Percentiles rank a stretch among this genome's conserved stretches.
phyloP scores from a whole-genome alignment of 2,888 invertebrate genomes.

The Alviniconcha strummeri region DNA sequence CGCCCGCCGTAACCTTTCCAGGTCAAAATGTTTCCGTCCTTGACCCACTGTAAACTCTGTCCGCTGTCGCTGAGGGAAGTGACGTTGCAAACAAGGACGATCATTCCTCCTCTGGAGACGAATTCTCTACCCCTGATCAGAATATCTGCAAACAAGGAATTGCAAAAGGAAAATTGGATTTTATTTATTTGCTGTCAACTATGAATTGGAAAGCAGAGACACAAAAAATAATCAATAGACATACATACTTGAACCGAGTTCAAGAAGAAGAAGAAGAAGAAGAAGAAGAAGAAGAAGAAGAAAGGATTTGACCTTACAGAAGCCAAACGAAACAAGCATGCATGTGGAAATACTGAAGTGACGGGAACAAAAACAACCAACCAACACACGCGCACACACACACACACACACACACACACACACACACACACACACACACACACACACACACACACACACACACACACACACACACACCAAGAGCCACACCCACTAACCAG shows the following conservation, averaged over 20 bases:
- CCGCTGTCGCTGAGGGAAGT: slow-evolving; percentile 32
- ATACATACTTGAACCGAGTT: too few relatives aligned
- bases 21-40: slow-evolving; percentile 38
- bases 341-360: not conserved
- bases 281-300: not conserved
- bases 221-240: too few relatives aligned
- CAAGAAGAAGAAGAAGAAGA: not conserved
- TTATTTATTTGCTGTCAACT: too few relatives aligned
- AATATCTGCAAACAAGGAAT: slow-evolving; percentile 36
- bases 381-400: too few relatives aligned
- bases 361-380: not conserved
- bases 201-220: too few relatives aligned
- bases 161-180: too few relatives aligned
- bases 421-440: too few relatives aligned
- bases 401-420: not conserved
- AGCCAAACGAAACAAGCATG: not conserved
- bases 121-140: slow-evolving; percentile 43
- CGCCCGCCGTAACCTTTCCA: slow-evolving; percentile 27
- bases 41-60: slow-evolving; percentile 42
- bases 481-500: too few relatives aligned
- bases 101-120: slow-evolving; percentile 39
- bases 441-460: too few relatives aligned
- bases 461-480: too few relatives aligned
- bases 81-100: slow-evolving; percentile 44
- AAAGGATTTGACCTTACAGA: not conserved